Base-by-base conservation (phyloP, 1,140 invertebrate species). In the Meloidogyne floridensis region DNA sequence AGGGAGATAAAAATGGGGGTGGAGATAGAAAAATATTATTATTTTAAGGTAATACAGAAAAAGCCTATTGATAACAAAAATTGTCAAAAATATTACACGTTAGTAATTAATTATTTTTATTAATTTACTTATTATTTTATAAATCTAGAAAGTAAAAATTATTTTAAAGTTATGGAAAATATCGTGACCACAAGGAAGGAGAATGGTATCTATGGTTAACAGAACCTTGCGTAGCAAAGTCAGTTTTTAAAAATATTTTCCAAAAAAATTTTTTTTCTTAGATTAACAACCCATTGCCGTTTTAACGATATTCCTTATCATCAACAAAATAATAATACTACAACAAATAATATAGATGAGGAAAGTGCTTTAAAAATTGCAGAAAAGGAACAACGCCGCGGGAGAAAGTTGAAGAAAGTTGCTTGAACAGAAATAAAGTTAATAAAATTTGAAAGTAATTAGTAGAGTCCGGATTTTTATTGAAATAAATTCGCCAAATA, bases 141-240 rank as follows among this genome's bases (percentile, higher is more conserved):
- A n/a, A n/a, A n/a, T n/a, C n/a, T n/a, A n/a, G n/a, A n/a, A n/a
- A n/a, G n/a, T 43, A 56, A 65, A 18, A 13, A 59, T 20, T 9
- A 42, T 2, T 6, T 80, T 51, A 18, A 5, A 80, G 72, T 11
- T 88, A 88, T 72, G 87, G 87, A 42, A 88, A 88, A 72, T 88
- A 88, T 70, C 80, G 87, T 56, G 87, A 88, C 69, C 53, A 73
- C 15, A 80, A 83, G 18, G 83, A 86, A 53, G 81, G 83, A 54
- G 87, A 87, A 73, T 87, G 86, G 86, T 88, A 88, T 80, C 72
- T 88, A 43, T 88, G 87, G 87, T 54, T 88, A 70, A 88, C 87
- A 15, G 87, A 87, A n/a, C 87, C 87, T 32, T 88, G 87, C 69
- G n/a, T 81, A 3, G 70, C 72, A 18, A 79, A 79, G 77, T 80